Base-by-base conservation (phyloP, 2,888 invertebrate genomes). In the Ichneumoninae sp. region DNA sequence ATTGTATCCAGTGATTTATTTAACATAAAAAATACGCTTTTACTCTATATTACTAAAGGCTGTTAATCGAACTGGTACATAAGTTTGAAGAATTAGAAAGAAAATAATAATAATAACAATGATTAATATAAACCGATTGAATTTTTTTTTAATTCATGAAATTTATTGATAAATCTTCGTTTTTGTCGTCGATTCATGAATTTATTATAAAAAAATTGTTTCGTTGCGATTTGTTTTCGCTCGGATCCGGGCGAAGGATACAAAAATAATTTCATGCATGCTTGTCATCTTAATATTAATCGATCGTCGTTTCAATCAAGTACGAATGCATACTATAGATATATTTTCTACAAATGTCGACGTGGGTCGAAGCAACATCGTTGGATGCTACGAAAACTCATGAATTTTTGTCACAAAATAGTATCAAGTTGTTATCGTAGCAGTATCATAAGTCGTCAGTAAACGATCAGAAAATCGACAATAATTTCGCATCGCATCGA, bases 1-100 rank as follows among this genome's bases (percentile, higher is more conserved):
- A 33, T 65, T 54, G 52, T 76, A 71, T 71, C 47, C 36, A 66
- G 52, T n/a, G 63, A 79, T 80, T 80, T 40, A 70, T 79, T 78
- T 74, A 74, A 70, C n/a, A 63, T 47, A 5, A 30, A 30, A 26
- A 26, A 13, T 10, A 26, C 10, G 3, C 30, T 60, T 22, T 30
- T 30, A 60, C 22, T 60, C 16, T 40, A 40, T 10, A 22, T 13
- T 30, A 16, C 60, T 30, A 16, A 60, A 60, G 60, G 60, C 60
- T 60, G 60, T 60, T 60, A 22, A 2, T 22, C 22, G 22, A 57
- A 60, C 60, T 54, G 22, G 3, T 10, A 54, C 8, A 16, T 60
- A 26, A 13, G 5, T 60, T 13, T 30, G 16, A 16, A 30, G 30
- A 54, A 54, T 22, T 60, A 26, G 13, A 30, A 13, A 30, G 13